Conservation (phyloP, 2,888 invertebrate species). For the Drosophila affinis region DNA sequence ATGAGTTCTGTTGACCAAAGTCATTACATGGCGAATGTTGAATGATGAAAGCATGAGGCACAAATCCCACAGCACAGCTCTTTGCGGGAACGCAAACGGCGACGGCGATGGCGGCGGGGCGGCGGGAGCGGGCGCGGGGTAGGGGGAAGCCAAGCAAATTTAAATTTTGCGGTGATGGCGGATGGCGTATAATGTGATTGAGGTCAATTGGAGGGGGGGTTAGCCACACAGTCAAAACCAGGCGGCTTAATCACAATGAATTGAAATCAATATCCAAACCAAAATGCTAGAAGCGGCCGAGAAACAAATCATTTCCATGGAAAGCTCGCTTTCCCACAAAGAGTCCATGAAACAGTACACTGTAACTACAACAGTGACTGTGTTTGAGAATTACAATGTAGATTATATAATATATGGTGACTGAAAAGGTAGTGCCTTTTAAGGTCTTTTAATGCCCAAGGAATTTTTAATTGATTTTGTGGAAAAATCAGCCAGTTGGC, state of each 20-base stretch:
- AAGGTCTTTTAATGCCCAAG: too few species aligned
- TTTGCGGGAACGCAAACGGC: conserved; percentile 21
- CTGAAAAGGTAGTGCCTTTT: too few species aligned
- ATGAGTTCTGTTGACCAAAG: conserved; percentile 76
- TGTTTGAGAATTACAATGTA: too few species aligned
- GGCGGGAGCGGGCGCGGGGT: conserved; percentile 9
- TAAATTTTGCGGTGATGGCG: conserved; percentile 36
- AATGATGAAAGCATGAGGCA: conserved; percentile 51
- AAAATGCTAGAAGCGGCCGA: too few species aligned
- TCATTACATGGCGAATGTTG: conserved; percentile 62
- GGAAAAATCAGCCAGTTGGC: too few species aligned
- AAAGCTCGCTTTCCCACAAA: too few species aligned
- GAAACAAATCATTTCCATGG: background rate
- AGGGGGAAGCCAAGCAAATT: conserved; percentile 22
- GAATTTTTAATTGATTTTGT: too few species aligned
- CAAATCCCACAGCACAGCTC: conserved; percentile 44
- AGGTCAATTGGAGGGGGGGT: conserved; percentile 14
- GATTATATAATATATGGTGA: too few species aligned
- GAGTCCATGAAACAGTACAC: too few species aligned
- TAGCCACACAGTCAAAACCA: background rate
- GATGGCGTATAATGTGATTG: conserved; percentile 29
- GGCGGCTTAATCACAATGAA: background rate
- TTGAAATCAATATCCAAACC: background rate
- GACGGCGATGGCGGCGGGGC: too few species aligned
- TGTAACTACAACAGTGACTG: too few species aligned